These are phyloP conservation scores for Anthophora plumipes DNA, from an alignment of 2,888 invertebrate species.

Conservation along the genomic window DNA sequence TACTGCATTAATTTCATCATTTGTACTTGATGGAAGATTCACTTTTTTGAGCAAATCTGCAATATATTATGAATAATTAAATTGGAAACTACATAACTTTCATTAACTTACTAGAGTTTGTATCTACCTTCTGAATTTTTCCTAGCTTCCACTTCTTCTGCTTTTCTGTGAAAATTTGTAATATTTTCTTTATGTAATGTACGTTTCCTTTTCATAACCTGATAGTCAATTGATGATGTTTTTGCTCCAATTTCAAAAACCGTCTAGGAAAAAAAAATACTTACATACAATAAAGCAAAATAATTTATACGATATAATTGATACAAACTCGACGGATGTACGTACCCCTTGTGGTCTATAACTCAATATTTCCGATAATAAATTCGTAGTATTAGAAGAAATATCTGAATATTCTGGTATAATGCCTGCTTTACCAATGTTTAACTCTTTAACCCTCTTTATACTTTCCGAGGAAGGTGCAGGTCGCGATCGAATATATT, in stretches of 20 bases:
- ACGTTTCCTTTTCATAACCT: conserved; percentile 95
- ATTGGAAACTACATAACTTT: background rate
- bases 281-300: conserved; percentile 3
- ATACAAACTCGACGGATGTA: conserved; percentile 52
- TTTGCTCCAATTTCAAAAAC: conserved; percentile 96
- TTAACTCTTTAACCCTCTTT: conserved; percentile 91
- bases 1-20: conserved; percentile 86
- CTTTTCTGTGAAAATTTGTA: conserved; percentile 83
- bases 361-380: conserved; percentile 89
- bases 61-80: conserved; percentile 15
- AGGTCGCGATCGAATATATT: conserved; percentile 95
- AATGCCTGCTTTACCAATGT: conserved; percentile 86
- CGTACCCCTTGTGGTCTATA: conserved; percentile 91
- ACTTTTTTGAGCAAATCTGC: conserved; percentile 53
- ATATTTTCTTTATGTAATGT: conserved; percentile 89
- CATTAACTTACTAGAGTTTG: background rate
- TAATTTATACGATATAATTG: background rate
- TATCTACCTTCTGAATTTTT: conserved; percentile 43
- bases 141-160: conserved; percentile 79
- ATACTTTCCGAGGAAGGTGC: conserved; percentile 95
- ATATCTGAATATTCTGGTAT: conserved; percentile 86
- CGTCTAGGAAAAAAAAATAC: conserved; percentile 88
- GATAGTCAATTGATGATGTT: conserved; percentile 90
- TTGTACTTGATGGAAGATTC: conserved; percentile 84
- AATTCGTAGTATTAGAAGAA: conserved; percentile 73